Evolutionary conservation across 2,888 invertebrate genomes (phyloP), one percentile per base, ranked within the genome.

Genomic region (Elaeidobius kamerunicus): DNA sequence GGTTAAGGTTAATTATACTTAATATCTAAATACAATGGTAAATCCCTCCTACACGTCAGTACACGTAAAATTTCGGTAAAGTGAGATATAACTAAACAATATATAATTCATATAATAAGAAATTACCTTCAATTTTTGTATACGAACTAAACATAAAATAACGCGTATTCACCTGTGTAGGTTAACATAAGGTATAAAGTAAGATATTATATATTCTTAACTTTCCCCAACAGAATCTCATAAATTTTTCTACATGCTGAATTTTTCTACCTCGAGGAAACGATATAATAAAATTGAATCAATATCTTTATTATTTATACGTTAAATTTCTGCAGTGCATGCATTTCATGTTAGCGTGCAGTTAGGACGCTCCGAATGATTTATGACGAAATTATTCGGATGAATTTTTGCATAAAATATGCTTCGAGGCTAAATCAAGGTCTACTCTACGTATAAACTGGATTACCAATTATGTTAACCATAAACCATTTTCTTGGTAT

Each of bases 311-410:
- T 36, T 36, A 23, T 23, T 36, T 43, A 43, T 43, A 18, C 18
- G 38, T 46, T 27, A 15, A n/a, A 38, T 46, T 38, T 28, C 23
- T 23, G 28, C 45, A 46, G 38, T 36, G 36, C 45, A 46, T 46
- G 45, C 45, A 38, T 38, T 46, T 46, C 45, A 46, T 46, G 45
- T 38, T 46, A 5, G 15, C 27, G 9, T 46, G 38, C 38, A 46
- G 36, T 46, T 46, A 27, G n/a, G 38, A 28, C 12, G 36, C 38
- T 38, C 16, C 9, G n/a, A 9, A 27, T 46, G 45, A 46, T 46
- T 46, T 46, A 46, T 46, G 28, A 15, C 7, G 14, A 27, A 38
- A 46, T 46, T 46, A 46, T 46, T 36, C 38, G n/a, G 27, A 28
- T 34, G 12, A 28, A 38, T 38, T 46, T 46, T 46, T 38, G 28